These are phyloP conservation scores for Rhingia rostrata DNA, from an alignment of 2,888 invertebrate species.

Conservation along the genomic window DNA sequence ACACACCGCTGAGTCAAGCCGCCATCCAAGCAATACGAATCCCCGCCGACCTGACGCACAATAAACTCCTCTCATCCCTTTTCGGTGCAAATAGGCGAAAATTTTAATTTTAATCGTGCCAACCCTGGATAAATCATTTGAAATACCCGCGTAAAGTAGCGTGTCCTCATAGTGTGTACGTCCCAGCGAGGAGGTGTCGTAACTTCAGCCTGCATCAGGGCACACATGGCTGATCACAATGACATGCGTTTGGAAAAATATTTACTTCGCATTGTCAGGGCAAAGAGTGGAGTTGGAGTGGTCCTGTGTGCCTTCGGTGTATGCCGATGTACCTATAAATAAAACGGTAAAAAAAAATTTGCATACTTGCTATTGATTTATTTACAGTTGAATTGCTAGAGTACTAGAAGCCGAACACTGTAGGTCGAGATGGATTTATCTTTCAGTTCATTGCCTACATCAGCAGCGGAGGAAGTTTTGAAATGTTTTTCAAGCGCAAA, in stretches of 20 bases:
- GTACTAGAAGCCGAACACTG: not conserved
- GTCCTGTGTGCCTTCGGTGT: not conserved
- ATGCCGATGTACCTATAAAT: constrained; percentile 16
- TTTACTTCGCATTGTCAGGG: constrained; percentile 41
- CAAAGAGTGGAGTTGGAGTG: not conserved
- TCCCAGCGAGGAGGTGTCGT: not conserved
- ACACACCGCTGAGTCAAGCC: constrained; percentile 60
- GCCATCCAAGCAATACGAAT: not conserved
- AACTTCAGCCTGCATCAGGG: constrained; percentile 60
- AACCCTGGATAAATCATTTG: constrained; percentile 62
- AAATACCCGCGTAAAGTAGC: constrained; percentile 17
- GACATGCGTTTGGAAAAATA: constrained; percentile 62
- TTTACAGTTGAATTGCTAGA: constrained; percentile 33
- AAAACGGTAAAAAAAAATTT: constrained; percentile 26
- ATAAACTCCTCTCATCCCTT: constrained; percentile 27
- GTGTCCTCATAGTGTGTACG: not conserved
- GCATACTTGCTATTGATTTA: constrained; percentile 52
- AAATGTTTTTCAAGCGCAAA: not conserved
- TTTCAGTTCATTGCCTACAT: too few relatives aligned
- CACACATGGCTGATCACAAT: constrained; percentile 62
- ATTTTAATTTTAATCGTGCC: constrained; percentile 61
- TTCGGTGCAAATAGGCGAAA: constrained; percentile 35
- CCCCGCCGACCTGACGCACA: constrained; percentile 16
- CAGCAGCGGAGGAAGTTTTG: not conserved
- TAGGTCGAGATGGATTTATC: not conserved